Conservation (phyloP, 2,797 vertebrate species). For the Anguilla megastoma region DNA sequence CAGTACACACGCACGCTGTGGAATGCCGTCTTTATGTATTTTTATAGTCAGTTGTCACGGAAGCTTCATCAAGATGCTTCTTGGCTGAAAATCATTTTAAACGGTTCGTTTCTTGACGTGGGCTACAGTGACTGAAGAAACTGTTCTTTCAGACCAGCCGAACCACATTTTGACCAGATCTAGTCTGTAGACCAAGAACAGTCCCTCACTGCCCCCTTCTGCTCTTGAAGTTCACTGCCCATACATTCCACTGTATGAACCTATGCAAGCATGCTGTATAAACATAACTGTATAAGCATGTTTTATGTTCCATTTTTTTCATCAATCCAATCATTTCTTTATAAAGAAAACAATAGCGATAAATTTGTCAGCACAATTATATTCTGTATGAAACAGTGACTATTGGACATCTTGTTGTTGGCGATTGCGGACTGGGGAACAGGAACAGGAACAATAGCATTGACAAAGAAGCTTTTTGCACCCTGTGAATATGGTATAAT, state of each 20-base stretch:
- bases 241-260: not conserved
- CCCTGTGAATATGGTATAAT: not conserved
- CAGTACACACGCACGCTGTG: not conserved
- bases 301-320: not conserved
- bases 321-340: not conserved
- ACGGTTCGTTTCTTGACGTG: not conserved
- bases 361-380: not conserved
- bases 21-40: not conserved
- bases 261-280: not conserved
- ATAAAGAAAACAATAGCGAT: not conserved
- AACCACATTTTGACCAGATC: conserved; percentile 5
- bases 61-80: not conserved
- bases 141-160: not conserved
- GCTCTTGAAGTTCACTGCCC: not conserved
- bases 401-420: not conserved
- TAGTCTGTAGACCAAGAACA: conserved; percentile 2
- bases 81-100: not conserved
- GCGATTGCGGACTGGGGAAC: not conserved
- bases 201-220: not conserved
- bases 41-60: conserved; percentile 1
- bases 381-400: not conserved
- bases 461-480: not conserved
- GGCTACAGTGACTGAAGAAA: not conserved
- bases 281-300: not conserved
- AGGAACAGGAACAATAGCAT: too few relatives aligned